Percentiles rank a stretch among this genome's conserved stretches.
phyloP scores from a whole-genome alignment of 2,113 vertebrate genomes.

The Pteronura brasiliensis region DNA sequence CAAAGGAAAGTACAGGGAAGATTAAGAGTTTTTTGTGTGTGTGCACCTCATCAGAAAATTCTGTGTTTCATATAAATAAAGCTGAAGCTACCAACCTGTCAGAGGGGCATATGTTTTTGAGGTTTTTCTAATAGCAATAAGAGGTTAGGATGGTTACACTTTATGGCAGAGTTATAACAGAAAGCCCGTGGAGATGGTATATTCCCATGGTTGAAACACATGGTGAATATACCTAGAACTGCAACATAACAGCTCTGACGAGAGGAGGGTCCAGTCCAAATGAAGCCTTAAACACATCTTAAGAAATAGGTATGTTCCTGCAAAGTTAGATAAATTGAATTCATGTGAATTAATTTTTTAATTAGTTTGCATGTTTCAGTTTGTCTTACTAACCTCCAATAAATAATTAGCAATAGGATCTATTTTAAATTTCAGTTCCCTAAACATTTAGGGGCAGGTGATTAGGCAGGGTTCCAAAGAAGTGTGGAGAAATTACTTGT shows the following conservation, averaged over 20 bases:
- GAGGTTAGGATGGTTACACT: neutral
- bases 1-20: conserved; percentile 6
- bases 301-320: neutral
- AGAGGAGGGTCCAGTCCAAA: neutral
- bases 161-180: conserved; percentile 36
- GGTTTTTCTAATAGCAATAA: neutral
- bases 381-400: conserved; percentile 32
- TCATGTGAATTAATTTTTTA: neutral
- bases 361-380: neutral
- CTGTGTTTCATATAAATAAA: conserved; percentile 34
- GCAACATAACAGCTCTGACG: neutral
- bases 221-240: neutral
- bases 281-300: neutral
- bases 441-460: neutral
- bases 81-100: neutral
- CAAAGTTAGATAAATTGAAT: conserved; percentile 6
- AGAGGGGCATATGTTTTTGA: neutral
- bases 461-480: neutral
- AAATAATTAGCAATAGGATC: neutral
- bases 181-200: neutral
- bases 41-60: neutral
- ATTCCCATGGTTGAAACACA: neutral
- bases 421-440: conserved; percentile 22
- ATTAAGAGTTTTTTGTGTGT: neutral
- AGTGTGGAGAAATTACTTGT: neutral